Evolutionary conservation across 2,888 invertebrate genomes (phyloP).

Genomic region (Orchesellides sinensis): DNA sequence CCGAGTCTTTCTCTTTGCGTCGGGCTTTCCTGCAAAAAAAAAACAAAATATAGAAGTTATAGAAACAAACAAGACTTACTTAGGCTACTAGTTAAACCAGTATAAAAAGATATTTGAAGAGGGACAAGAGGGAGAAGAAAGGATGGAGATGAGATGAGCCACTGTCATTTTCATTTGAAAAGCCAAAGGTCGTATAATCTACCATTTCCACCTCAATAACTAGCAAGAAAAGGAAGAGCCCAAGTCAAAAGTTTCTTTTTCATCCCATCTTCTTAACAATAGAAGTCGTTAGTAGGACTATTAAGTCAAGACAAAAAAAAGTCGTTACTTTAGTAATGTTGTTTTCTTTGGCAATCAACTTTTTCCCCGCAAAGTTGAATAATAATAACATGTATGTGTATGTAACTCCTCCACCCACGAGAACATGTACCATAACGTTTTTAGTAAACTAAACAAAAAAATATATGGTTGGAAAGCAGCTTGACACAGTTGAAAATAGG

Average conservation of each 20-base stretch:
- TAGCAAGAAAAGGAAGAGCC: not conserved
- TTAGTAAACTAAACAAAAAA: too few relatives aligned
- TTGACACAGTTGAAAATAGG: not conserved
- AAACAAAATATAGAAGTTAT: slow-evolving; percentile 46
- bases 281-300: slow-evolving; percentile 21
- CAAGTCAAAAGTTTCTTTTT: slow-evolving; percentile 28
- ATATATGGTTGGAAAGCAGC: not conserved
- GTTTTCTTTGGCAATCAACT: slow-evolving; percentile 57
- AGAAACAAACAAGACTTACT: slow-evolving; percentile 38
- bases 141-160: slow-evolving; percentile 43
- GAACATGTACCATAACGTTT: too few relatives aligned
- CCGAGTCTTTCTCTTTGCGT: slow-evolving; percentile 89
- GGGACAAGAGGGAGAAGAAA: not conserved
- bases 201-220: slow-evolving; percentile 42
- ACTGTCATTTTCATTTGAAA: slow-evolving; percentile 28
- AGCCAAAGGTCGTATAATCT: slow-evolving; percentile 48
- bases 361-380: not conserved
- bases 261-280: slow-evolving; percentile 11
- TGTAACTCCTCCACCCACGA: too few relatives aligned
- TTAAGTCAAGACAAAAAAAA: not conserved
- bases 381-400: too few relatives aligned
- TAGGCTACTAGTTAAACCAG: not conserved
- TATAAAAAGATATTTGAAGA: not conserved
- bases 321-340: not conserved
- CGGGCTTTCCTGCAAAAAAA: slow-evolving; percentile 90